Percentiles rank a stretch among this genome's conserved stretches.
These are phyloP conservation scores for Strigamia maritima DNA, from an alignment of 2,888 invertebrate genomes.

Conservation along the genomic window DNA sequence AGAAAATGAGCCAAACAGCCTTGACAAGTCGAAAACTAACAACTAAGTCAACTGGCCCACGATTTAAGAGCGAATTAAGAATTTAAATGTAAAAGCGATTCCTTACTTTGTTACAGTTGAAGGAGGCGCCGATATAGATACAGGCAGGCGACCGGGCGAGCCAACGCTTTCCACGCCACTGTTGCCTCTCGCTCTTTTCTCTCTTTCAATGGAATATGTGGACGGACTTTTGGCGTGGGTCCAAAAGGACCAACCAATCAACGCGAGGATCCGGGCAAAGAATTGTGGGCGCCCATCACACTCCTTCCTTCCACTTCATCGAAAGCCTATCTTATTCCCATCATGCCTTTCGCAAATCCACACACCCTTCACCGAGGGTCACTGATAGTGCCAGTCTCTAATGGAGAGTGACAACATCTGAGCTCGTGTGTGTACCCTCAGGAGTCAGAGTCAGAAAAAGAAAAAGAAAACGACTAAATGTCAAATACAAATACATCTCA, in stretches of 20 bases:
- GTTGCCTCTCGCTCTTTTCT: background rate
- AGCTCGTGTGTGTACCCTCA: background rate
- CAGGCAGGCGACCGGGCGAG: background rate
- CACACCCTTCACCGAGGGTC: background rate
- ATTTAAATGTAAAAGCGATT: no score
- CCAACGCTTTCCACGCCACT: background rate
- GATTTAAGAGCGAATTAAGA: no score
- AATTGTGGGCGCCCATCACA: slow-evolving; percentile 16
- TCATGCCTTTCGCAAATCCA: slow-evolving; percentile 18
- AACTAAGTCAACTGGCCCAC: no score
- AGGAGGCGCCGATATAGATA: background rate
- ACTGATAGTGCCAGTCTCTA: background rate
- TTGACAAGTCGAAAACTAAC: no score
- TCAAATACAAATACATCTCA: background rate
- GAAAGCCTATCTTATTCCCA: slow-evolving; percentile 24
- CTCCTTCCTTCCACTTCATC: slow-evolving; percentile 1
- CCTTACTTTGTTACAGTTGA: no score
- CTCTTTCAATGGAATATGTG: background rate
- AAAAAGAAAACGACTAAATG: no score
- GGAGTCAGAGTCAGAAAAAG: background rate
- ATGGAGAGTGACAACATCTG: background rate
- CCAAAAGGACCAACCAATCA: slow-evolving; percentile 20
- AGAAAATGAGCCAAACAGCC: no score
- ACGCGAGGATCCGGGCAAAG: slow-evolving; percentile 6
- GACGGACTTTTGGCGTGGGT: slow-evolving; percentile 11